Evolutionary conservation across 2,888 invertebrate genomes (phyloP), one percentile per base, ranked within the genome.

Genomic region (Pyrrhosoma nymphula): DNA sequence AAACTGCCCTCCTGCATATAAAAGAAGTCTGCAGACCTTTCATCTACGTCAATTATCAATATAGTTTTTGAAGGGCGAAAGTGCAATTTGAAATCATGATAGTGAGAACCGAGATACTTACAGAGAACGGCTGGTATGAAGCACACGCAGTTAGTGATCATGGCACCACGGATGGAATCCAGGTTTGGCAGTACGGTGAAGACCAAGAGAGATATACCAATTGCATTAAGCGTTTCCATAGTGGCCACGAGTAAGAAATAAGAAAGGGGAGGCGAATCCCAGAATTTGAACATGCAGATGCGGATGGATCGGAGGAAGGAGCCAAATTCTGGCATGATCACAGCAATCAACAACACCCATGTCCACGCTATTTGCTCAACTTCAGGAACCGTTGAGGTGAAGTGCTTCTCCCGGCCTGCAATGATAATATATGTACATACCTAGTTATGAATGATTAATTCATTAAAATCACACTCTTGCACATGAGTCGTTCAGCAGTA

Each of bases 121-220:
- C 98, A 98, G 95, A 98, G 97, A 95, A 98, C 97, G 35, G 98
- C 98, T 3, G 99, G 99, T 88, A 99, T 97, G 96, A 99, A 98
- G 97, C 99, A 99, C 95, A 99, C 98, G 96, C 99, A 99, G 97
- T 99, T 99, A 56, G 99, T 99, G 96, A 99, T 97, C 99, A 99
- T 99, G 75, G 99, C 99, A 88, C 99, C 99, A 97, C 99, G 99
- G 95, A 99, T 98, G 12, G 99, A 99, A 97, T 99, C 99, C 96
- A 99, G 97, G 96, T 99, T 98, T 0, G 99, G 99, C 95, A 99
- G 97, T 91, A 99, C 98, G 96, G 98, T 98, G 97, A 99, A 99
- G 96, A 99, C 98, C 96, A 99, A 97, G 88, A 99, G 97, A 0
- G 98, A 99, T 96, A 99, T 97, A 60, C 99, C 99, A 95, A 99